Conservation (phyloP, 2,797 vertebrate species). For the Parauchenoglanis ngamensis region DNA sequence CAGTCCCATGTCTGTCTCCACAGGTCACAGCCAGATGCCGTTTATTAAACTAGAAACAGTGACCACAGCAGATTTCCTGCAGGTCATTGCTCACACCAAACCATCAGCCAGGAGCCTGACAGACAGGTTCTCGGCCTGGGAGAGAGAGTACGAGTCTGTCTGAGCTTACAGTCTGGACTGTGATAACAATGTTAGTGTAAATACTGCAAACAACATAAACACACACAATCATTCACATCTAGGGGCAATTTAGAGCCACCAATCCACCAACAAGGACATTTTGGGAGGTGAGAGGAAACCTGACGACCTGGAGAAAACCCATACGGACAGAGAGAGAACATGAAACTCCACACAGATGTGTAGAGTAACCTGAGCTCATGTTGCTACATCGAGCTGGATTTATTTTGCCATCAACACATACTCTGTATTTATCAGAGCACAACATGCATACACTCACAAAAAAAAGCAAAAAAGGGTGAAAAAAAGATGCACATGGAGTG, state of each 20-base stretch:
- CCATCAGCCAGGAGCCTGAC: slow-evolving; percentile 84
- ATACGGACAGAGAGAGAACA: background rate
- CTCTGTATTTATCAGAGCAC: background rate
- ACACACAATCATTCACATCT: background rate
- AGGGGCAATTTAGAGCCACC: background rate
- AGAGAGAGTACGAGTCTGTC: slow-evolving; percentile 85
- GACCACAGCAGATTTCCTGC: slow-evolving; percentile 85
- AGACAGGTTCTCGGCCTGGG: slow-evolving; percentile 84
- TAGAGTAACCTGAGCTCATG: background rate
- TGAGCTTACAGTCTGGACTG: slow-evolving; percentile 54
- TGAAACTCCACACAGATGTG: background rate
- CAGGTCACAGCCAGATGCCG: slow-evolving; percentile 71
- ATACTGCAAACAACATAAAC: background rate
- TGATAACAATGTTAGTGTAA: background rate
- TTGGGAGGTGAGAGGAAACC: background rate
- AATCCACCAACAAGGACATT: background rate
- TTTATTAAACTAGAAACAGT: slow-evolving; percentile 82
- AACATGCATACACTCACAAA: background rate
- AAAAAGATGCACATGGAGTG: no score
- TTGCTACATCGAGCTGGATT: background rate
- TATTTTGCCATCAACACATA: background rate
- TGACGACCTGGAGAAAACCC: background rate
- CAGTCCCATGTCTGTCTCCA: slow-evolving; percentile 44
- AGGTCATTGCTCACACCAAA: slow-evolving; percentile 88
- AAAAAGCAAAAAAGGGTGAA: no score